Base-by-base conservation (phyloP, 1,140 invertebrate species). In the Apolygus lucorum region DNA sequence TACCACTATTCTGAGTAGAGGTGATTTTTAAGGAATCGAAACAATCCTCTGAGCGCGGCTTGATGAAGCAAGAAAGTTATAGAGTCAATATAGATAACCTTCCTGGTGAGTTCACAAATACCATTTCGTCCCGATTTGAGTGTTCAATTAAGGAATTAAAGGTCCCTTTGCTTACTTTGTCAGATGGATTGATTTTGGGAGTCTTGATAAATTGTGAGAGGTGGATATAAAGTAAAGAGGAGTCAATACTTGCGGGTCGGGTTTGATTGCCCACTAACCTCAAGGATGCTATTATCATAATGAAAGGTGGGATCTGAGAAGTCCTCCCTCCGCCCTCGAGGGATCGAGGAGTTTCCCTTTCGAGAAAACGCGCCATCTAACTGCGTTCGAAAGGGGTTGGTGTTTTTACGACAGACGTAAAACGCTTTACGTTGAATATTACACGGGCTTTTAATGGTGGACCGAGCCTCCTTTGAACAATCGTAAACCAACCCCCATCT, bases 391-490 rank as follows among this genome's bases (percentile, higher is more conserved):
- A 22, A 59, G 54, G 54, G 54, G 54, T 13, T 59, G 8, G 54
- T 17, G n/a, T 28, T 28, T 66, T 34, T 28, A 28, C 64, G 64
- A 66, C 64, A 66, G 29, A 66, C 64, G 64, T 66, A 29, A 66
- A 34, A 29, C 64, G 64, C 29, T 66, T 64, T 64, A 64, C 28
- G 64, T 66, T 66, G 64, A 66, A 66, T 66, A 66, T 66, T 66
- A 66, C 64, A 66, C 27, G 29, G 64, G 64, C 64, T 66, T 66
- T 66, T 66, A 66, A 66, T 66, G 64, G 64, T 66, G 28, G 27
- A 26, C 64, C 64, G n/a, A n/a, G 64, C 64, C 14, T 28, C 64
- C 64, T 66, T 34, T 66, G 28, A 66, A 34, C 27, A 66, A 66
- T 66, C 64, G 64, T 66, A 66, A 66, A 66, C 64, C 54, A 59